Percentiles rank a stretch among this genome's conserved stretches.
Conservation (phyloP, 2,113 vertebrate species). For the Chaenogobius annularis region DNA sequence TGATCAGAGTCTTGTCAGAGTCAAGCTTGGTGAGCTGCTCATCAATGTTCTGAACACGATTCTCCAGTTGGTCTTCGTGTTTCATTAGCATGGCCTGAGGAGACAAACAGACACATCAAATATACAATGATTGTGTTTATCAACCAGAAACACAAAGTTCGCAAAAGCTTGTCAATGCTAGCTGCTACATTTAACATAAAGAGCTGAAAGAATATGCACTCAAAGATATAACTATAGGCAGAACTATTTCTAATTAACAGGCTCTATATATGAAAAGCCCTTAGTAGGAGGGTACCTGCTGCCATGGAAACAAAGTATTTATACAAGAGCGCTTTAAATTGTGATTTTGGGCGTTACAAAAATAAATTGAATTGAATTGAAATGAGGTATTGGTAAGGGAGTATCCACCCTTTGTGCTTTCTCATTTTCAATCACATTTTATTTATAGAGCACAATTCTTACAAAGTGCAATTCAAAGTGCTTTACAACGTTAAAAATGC, state of each 20-base stretch:
- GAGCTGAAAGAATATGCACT: background rate
- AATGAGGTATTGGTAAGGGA: conserved; percentile 34
- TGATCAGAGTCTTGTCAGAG: conserved; percentile 92
- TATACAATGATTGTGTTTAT: conserved; percentile 38
- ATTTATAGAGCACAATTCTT: too few relatives aligned
- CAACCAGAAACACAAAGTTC: conserved; percentile 44
- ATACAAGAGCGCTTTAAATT: conserved; percentile 49
- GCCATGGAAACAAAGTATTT: conserved; percentile 75
- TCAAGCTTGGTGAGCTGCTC: conserved; percentile 96
- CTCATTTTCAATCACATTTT: too few relatives aligned
- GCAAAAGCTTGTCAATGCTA: conserved; percentile 28
- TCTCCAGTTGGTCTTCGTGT: conserved; percentile 93
- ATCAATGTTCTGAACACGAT: conserved; percentile 93
- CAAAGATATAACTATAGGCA: background rate
- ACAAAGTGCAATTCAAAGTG: too few relatives aligned
- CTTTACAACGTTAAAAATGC: too few relatives aligned
- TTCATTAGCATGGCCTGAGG: conserved; percentile 94
- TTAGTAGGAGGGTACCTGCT: conserved; percentile 55
- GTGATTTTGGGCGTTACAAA: too few relatives aligned
- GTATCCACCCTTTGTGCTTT: conserved; percentile 40
- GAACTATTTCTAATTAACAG: conserved; percentile 60
- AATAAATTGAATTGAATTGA: too few relatives aligned
- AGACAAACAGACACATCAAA: conserved; percentile 26
- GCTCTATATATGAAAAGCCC: conserved; percentile 52
- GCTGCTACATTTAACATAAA: conserved; percentile 22